These are phyloP conservation scores for Oreochromis mossambicus DNA, from an alignment of 2,797 vertebrate species.

Conservation along the genomic window DNA sequence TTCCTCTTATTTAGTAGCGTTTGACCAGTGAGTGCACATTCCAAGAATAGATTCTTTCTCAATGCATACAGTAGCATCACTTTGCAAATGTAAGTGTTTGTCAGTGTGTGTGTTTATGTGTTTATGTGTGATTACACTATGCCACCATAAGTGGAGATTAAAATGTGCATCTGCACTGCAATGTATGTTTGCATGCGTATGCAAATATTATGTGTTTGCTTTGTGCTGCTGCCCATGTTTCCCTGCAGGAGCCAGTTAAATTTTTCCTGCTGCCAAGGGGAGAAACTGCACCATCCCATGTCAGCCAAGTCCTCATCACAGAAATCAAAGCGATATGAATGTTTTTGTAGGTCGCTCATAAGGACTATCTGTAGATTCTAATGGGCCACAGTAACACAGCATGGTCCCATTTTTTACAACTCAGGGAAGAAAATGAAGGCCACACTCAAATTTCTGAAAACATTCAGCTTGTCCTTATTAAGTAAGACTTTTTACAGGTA, in stretches of 20 bases:
- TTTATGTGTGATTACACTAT: neutral
- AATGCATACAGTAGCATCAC: constrained; percentile 36
- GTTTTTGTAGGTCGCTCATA: constrained; percentile 7
- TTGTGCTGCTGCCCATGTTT: constrained; percentile 12
- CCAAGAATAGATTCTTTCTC: constrained; percentile 43
- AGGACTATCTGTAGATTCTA: neutral
- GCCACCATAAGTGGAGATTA: neutral
- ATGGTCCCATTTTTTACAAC: neutral
- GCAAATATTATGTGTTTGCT: constrained; percentile 6
- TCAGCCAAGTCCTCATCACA: constrained; percentile 2
- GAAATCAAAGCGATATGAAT: constrained; percentile 23
- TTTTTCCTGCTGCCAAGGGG: constrained; percentile 3
- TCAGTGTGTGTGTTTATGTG: neutral
- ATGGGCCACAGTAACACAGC: neutral
- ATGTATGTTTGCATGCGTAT: neutral
- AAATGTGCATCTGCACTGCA: neutral
- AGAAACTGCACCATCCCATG: constrained; percentile 4
- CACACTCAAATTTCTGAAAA: neutral
- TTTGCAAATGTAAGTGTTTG: neutral
- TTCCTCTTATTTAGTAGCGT: neutral
- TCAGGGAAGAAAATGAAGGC: neutral
- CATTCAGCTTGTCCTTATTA: neutral
- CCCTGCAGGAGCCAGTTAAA: constrained; percentile 16
- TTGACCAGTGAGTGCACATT: constrained; percentile 13
- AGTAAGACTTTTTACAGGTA: neutral